phyloP scores from a whole-genome alignment of 2,113 vertebrate genomes.

The Vireo altiloquus region DNA sequence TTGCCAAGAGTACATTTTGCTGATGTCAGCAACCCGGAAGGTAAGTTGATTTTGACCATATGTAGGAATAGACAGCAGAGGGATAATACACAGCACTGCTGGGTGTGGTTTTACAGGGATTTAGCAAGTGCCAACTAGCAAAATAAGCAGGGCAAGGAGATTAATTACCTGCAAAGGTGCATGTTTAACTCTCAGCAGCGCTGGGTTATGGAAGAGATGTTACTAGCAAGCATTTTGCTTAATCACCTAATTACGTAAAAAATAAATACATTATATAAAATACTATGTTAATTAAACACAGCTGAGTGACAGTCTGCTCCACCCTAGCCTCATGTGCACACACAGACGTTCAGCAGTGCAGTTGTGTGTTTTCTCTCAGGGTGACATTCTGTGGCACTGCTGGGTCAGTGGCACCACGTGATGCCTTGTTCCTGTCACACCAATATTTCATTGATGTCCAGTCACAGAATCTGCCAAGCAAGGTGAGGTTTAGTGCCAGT shows the following conservation, averaged over 20 bases:
- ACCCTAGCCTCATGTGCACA: not conserved
- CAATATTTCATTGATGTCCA: not conserved
- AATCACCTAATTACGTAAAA: conserved; percentile 62
- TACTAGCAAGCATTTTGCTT: conserved; percentile 58
- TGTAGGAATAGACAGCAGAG: conserved; percentile 75
- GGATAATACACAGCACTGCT: conserved; percentile 71
- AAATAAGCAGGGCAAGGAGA: conserved; percentile 74
- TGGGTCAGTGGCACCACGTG: accelerated
- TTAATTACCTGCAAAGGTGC: conserved; percentile 78
- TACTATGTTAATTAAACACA: conserved; percentile 59
- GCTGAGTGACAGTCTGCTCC: conserved; percentile 55
- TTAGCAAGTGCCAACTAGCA: conserved; percentile 79
- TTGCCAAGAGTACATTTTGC: conserved; percentile 72
- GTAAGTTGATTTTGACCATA: conserved; percentile 79
- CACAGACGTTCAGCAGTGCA: not conserved
- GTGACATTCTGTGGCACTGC: not conserved
- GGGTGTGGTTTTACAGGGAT: conserved; percentile 76
- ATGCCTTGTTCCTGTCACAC: not conserved
- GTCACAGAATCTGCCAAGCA: not conserved
- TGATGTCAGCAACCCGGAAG: conserved; percentile 77
- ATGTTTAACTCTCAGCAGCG: conserved; percentile 36
- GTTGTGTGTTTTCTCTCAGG: not conserved
- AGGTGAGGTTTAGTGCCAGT: not conserved
- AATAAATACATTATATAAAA: conserved; percentile 67
- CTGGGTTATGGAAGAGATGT: conserved; percentile 41